These are phyloP conservation scores for Chondrosia reniformis DNA, from an alignment of 37 sponge, comb jelly and placozoan species.

Conservation along the genomic window DNA sequence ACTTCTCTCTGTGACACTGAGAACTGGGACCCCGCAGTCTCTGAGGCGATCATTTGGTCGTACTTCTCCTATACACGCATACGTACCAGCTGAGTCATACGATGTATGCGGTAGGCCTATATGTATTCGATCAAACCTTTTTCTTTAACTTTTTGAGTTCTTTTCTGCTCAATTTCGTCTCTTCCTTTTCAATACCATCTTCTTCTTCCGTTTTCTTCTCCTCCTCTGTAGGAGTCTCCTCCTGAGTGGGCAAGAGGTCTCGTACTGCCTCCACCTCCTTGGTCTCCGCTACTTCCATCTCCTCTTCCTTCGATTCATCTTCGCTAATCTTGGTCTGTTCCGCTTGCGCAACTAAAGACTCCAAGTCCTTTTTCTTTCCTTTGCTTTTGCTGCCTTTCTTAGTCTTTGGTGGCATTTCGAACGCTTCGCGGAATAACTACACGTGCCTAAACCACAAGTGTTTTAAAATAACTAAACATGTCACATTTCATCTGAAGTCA, in stretches of 20 bases:
- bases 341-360: not conserved
- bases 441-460: not conserved
- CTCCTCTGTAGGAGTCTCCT: not conserved
- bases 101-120: not conserved
- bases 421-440: not conserved
- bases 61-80: not conserved
- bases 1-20: conserved; percentile 68
- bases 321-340: conserved; percentile 10
- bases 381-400: conserved; percentile 45
- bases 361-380: conserved; percentile 12
- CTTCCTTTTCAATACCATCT: not conserved
- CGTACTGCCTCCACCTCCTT: not conserved
- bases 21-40: conserved; percentile 47
- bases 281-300: not conserved
- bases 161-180: conserved; percentile 54
- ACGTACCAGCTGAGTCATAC: no score
- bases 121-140: conserved; percentile 35
- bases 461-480: no score
- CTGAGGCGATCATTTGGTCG: not conserved
- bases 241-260: not conserved
- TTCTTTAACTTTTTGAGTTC: conserved; percentile 73
- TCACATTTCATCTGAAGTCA: no score
- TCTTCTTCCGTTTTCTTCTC: not conserved
- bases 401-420: conserved; percentile 24
- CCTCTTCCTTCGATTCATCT: not conserved